phyloP scores from a whole-genome alignment of 2,113 vertebrate genomes.

The Neogobius melanostomus region DNA sequence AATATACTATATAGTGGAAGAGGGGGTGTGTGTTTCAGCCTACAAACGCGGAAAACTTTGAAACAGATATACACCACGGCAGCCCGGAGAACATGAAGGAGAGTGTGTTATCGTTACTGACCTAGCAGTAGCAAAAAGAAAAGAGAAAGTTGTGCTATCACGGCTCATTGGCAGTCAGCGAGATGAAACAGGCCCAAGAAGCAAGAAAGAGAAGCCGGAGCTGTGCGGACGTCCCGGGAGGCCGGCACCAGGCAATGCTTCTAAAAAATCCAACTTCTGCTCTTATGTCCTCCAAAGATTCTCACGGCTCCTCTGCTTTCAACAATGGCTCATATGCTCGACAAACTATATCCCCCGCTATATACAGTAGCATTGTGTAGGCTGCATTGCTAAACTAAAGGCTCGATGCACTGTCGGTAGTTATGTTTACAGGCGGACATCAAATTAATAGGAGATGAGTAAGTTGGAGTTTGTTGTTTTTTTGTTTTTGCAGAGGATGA shows the following conservation, averaged over 20 bases:
- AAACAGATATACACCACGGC: conserved; percentile 17
- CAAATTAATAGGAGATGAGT: too few species aligned
- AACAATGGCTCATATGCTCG: conserved; percentile 5
- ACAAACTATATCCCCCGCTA: conserved; percentile 7
- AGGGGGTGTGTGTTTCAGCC: neutral
- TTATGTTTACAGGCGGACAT: neutral
- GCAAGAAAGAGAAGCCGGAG: conserved; percentile 38
- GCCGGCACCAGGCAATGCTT: conserved; percentile 47
- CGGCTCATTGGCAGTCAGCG: conserved; percentile 37
- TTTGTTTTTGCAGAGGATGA: too few species aligned
- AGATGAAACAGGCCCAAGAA: conserved; percentile 39
- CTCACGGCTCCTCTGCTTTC: conserved; percentile 13
- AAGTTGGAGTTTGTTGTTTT: too few species aligned
- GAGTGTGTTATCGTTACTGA: conserved; percentile 24
- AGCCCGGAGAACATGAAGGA: conserved; percentile 27
- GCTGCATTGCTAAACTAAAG: neutral
- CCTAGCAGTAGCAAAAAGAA: conserved; percentile 30
- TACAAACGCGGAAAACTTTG: conserved; percentile 16
- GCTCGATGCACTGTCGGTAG: conserved; percentile 1
- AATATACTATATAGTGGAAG: conserved; percentile 12
- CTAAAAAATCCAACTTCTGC: conserved; percentile 37
- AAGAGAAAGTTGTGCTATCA: conserved; percentile 25
- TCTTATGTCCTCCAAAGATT: conserved; percentile 27
- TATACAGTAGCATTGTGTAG: conserved; percentile 7
- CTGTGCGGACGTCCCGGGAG: conserved; percentile 46